A percentile compares a stretch with the other conserved stretches of the same genome.
Conservation (phyloP, 2,888 invertebrate genomes). For the Abrostola triplasia region DNA sequence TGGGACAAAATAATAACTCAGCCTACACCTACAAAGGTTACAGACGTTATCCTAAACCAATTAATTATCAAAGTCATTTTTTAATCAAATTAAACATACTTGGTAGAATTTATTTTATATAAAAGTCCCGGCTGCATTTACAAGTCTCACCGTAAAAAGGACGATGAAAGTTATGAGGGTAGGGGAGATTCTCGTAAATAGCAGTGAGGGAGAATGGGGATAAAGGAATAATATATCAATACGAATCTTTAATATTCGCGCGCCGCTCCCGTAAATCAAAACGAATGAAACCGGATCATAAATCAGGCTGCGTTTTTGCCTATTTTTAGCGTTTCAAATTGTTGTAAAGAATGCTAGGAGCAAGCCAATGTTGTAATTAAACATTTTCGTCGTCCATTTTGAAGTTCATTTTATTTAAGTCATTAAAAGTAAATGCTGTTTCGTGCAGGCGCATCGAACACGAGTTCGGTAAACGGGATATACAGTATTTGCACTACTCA, state of each 20-base stretch:
- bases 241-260: slow-evolving; percentile 88
- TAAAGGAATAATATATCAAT: slow-evolving; percentile 89
- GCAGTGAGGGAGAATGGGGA: slow-evolving; percentile 84
- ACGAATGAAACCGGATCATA: slow-evolving; percentile 83
- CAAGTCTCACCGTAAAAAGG: slow-evolving; percentile 84
- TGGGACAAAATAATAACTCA: too few relatives aligned
- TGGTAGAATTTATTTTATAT: slow-evolving; percentile 72
- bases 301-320: slow-evolving; percentile 76
- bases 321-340: slow-evolving; percentile 70
- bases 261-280: slow-evolving; percentile 84
- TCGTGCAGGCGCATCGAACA: too few relatives aligned
- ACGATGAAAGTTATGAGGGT: slow-evolving; percentile 86
- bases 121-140: slow-evolving; percentile 77
- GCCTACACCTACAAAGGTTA: too few relatives aligned
- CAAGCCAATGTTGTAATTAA: slow-evolving; percentile 40
- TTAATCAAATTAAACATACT: slow-evolving; percentile 69
- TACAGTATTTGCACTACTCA: too few relatives aligned
- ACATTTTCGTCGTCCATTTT: background rate
- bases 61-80: slow-evolving; percentile 49
- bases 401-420: too few relatives aligned
- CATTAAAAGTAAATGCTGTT: too few relatives aligned
- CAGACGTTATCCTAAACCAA: background rate
- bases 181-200: slow-evolving; percentile 85
- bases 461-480: too few relatives aligned
- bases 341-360: slow-evolving; percentile 56